A percentile compares a stretch with the other conserved stretches of the same genome.
phyloP scores from a whole-genome alignment of 2,888 invertebrate genomes.

The Calliopum simillimum region DNA sequence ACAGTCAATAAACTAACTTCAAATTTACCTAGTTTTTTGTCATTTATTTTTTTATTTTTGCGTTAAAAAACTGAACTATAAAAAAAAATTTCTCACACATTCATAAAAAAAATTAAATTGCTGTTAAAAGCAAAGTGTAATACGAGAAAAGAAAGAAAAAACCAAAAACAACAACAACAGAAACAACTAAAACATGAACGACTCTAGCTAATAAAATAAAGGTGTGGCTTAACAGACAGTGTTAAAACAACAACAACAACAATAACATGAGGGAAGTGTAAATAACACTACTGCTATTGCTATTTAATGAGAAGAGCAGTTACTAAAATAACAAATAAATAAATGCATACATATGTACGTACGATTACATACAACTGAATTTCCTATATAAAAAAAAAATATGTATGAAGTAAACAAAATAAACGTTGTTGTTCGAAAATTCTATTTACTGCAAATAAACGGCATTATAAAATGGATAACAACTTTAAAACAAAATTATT shows the following conservation, averaged over 20 bases:
- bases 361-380: slow-evolving; percentile 17
- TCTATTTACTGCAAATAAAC: not conserved
- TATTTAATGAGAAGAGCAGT: slow-evolving; percentile 1
- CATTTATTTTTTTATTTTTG: not conserved
- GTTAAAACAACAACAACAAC: slow-evolving; percentile 24
- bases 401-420: not conserved
- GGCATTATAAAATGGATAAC: not conserved
- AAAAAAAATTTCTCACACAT: slow-evolving; percentile 47
- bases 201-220: slow-evolving; percentile 30
- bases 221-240: slow-evolving; percentile 23
- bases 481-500: too few species aligned
- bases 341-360: not conserved
- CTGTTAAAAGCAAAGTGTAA: not conserved
- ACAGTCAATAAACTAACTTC: too few species aligned
- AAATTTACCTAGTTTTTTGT: not conserved
- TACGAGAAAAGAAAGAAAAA: slow-evolving; percentile 43
- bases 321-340: slow-evolving; percentile 14
- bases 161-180: slow-evolving; percentile 40
- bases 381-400: not conserved
- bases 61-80: slow-evolving; percentile 7
- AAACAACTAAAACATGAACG: slow-evolving; percentile 22
- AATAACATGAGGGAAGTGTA: slow-evolving; percentile 8
- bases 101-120: slow-evolving; percentile 29
- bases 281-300: slow-evolving; percentile 5
- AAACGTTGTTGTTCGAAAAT: not conserved